phyloP scores from a whole-genome alignment of 2,113 vertebrate genomes.

The Castor canadensis region DNA sequence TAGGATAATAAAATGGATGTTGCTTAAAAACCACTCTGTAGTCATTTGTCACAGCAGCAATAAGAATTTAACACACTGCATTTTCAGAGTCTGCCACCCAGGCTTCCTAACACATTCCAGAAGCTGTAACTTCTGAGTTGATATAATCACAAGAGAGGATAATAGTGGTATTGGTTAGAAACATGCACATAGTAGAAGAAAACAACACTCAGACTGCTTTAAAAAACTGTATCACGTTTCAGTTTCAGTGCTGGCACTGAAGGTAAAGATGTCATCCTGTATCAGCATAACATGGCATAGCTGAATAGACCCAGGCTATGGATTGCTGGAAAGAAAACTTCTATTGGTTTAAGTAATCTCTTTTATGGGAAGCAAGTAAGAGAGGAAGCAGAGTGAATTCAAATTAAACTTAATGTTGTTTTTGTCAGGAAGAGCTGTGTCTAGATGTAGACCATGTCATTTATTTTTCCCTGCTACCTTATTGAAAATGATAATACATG shows the following conservation, averaged over 20 bases:
- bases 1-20: neutral
- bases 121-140: slow-evolving; percentile 33
- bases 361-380: slow-evolving; percentile 14
- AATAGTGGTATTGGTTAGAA: neutral
- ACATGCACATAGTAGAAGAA: neutral
- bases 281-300: neutral
- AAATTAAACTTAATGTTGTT: slow-evolving; percentile 17
- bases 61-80: neutral
- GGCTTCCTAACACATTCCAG: too few relatives aligned
- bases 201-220: neutral
- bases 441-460: neutral
- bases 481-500: slow-evolving; percentile 32
- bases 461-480: neutral
- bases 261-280: neutral
- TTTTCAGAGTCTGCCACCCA: neutral
- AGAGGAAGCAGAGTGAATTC: slow-evolving; percentile 3
- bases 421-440: slow-evolving; percentile 24
- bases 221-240: neutral
- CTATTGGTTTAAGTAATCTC: neutral
- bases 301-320: neutral
- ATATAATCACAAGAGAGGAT: neutral
- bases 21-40: neutral
- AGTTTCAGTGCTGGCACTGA: neutral
- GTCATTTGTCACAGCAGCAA: neutral
- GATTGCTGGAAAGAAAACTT: slow-evolving; percentile 25